phyloP scores from a whole-genome alignment of 2,888 invertebrate species.

The Pseudococcus jackbeardsleyi region DNA sequence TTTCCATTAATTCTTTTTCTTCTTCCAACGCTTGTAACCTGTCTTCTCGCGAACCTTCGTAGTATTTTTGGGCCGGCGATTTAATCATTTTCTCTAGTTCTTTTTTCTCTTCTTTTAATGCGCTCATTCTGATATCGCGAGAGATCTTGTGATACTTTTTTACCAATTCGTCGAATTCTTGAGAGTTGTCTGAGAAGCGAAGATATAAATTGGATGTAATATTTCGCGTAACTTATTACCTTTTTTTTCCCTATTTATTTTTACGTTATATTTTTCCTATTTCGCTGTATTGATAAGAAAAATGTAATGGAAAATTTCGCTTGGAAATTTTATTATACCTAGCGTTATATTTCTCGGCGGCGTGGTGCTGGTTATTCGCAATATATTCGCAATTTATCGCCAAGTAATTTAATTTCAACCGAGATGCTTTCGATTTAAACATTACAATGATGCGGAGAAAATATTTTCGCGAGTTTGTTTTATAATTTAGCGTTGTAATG shows the following conservation, averaged over 20 bases:
- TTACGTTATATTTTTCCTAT: neutral
- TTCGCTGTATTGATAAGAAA: neutral
- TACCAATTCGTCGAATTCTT: conserved; percentile 2
- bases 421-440: neutral
- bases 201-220: conserved; percentile 7
- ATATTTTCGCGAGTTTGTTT: neutral
- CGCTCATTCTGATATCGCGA: conserved; percentile 43
- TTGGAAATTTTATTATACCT: neutral
- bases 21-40: conserved; percentile 47
- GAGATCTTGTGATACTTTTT: conserved; percentile 41
- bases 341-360: neutral
- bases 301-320: conserved; percentile 16
- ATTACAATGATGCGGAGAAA: neutral
- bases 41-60: conserved; percentile 44
- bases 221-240: neutral
- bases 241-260: neutral
- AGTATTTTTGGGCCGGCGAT: conserved; percentile 20
- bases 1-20: conserved; percentile 53
- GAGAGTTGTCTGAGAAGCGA: neutral
- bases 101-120: conserved; percentile 31
- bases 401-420: conserved; percentile 7
- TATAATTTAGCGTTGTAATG: neutral
- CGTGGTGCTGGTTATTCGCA: neutral
- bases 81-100: conserved; percentile 40
- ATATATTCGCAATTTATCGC: conserved; percentile 5